A percentile compares a stretch with the other conserved stretches of the same genome.
Conservation (phyloP, 2,797 vertebrate species). For the Caiman crocodilus region DNA sequence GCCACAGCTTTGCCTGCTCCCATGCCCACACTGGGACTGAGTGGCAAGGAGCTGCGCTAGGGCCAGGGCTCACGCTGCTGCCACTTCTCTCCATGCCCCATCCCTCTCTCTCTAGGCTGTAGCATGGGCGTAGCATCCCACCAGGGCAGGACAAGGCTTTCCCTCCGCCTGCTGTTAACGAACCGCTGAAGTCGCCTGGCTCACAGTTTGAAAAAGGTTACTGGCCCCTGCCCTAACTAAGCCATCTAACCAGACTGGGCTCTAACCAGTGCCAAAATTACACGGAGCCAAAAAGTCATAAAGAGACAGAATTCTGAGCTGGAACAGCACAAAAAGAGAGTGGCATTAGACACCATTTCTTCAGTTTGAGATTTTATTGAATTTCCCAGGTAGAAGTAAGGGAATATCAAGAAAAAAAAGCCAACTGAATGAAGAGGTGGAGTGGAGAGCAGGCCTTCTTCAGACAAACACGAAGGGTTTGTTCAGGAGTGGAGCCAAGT, state of each 20-base stretch:
- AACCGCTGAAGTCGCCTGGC: too few species aligned
- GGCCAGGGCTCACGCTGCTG: too few species aligned
- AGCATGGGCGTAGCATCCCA: too few species aligned
- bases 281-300: not conserved
- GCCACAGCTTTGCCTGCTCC: not conserved
- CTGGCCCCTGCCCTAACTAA: too few species aligned
- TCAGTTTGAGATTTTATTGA: conserved; percentile 12
- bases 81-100: too few species aligned
- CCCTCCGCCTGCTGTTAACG: too few species aligned
- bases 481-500: conserved; percentile 71
- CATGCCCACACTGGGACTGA: not conserved
- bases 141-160: too few species aligned
- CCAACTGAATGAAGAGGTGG: conserved; percentile 45
- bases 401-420: conserved; percentile 45
- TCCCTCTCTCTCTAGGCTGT: too few species aligned
- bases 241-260: not conserved
- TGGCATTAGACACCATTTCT: not conserved
- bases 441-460: conserved; percentile 68
- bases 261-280: not conserved
- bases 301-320: not conserved
- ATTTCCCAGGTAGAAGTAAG: conserved; percentile 26
- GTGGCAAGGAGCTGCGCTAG: too few species aligned
- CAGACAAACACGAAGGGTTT: conserved; percentile 72
- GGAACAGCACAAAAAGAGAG: not conserved
- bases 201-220: too few species aligned